phyloP scores from a whole-genome alignment of 1,140 invertebrate species.

The Manduca sexta region DNA sequence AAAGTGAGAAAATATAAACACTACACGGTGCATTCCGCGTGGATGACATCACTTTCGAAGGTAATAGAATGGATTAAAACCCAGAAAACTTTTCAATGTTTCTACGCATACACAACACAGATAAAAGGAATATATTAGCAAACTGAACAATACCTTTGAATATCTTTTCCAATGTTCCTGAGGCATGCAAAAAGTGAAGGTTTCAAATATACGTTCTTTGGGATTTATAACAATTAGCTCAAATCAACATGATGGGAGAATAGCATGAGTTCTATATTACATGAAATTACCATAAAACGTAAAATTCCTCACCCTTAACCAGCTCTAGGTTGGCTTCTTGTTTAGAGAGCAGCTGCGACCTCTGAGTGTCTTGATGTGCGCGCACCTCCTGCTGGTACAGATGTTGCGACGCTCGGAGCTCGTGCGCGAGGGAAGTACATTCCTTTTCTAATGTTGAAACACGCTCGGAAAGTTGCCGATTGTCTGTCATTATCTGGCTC shows the following conservation, averaged over 20 bases:
- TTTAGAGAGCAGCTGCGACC: constrained; percentile 85
- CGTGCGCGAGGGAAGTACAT: constrained; percentile 87
- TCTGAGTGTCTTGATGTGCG: constrained; percentile 92
- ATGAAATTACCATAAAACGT: not conserved
- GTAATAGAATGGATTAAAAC: too few relatives aligned
- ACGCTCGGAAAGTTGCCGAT: constrained; percentile 84
- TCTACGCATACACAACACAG: constrained; percentile 6
- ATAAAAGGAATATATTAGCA: constrained; percentile 27
- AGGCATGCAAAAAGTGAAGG: constrained; percentile 67
- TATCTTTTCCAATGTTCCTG: constrained; percentile 69
- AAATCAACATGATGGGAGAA: constrained; percentile 14
- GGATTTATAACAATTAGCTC: constrained; percentile 3
- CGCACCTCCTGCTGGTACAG: constrained; percentile 92
- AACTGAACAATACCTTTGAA: constrained; percentile 66
- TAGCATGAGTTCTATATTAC: constrained; percentile 7
- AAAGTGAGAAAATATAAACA: too few relatives aligned
- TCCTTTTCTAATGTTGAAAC: constrained; percentile 92
- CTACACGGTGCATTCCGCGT: too few relatives aligned
- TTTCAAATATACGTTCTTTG: constrained; percentile 8
- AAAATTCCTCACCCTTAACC: constrained; percentile 83
- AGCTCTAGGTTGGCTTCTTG: constrained; percentile 93
- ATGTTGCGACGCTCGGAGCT: constrained; percentile 89
- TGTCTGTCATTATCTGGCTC: constrained; percentile 82
- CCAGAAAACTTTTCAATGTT: not conserved
- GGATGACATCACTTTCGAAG: too few relatives aligned